Evolutionary conservation across 2,888 invertebrate genomes (phyloP).

Genomic region (Caenorhabditis sp.): DNA sequence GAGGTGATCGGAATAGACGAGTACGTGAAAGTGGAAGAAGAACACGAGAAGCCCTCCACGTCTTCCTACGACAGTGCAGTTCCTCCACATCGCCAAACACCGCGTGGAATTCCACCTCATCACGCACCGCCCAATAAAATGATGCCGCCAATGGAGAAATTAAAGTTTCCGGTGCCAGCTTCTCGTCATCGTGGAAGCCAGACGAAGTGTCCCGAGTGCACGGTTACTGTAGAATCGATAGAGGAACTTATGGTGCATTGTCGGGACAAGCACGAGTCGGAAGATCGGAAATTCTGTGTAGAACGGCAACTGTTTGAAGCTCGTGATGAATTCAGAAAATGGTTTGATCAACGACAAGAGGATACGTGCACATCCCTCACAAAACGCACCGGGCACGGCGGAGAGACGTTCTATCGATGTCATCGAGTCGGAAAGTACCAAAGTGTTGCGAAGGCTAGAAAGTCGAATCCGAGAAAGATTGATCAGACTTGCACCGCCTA

Average conservation of each 20-base stretch:
- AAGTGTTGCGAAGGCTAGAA: conserved; percentile 51
- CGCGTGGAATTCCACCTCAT: conserved; percentile 3
- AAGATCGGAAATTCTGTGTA: conserved; percentile 1
- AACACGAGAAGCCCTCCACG: conserved; percentile 12
- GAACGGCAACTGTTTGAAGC: conserved; percentile 24
- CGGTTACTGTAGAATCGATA: not conserved
- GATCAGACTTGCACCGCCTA: conserved; percentile 56
- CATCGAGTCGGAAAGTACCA: conserved; percentile 49
- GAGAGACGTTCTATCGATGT: conserved; percentile 52
- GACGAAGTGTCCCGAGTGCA: conserved; percentile 37
- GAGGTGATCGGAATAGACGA: conserved; percentile 7
- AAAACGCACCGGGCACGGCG: conserved; percentile 55
- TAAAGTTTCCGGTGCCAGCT: not conserved
- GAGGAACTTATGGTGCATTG: conserved; percentile 40
- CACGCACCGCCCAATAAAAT: not conserved
- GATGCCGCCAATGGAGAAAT: not conserved
- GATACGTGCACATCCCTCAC: conserved; percentile 54
- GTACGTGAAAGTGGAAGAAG: not conserved
- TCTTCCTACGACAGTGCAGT: not conserved
- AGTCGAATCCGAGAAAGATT: conserved; percentile 54
- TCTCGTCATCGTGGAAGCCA: conserved; percentile 24
- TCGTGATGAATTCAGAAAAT: conserved; percentile 26
- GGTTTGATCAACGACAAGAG: conserved; percentile 59
- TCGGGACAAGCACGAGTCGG: conserved; percentile 12
- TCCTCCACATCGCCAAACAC: conserved; percentile 22